phyloP scores from a whole-genome alignment of 2,113 vertebrate genomes.

The Ctenodactylus gundi region DNA sequence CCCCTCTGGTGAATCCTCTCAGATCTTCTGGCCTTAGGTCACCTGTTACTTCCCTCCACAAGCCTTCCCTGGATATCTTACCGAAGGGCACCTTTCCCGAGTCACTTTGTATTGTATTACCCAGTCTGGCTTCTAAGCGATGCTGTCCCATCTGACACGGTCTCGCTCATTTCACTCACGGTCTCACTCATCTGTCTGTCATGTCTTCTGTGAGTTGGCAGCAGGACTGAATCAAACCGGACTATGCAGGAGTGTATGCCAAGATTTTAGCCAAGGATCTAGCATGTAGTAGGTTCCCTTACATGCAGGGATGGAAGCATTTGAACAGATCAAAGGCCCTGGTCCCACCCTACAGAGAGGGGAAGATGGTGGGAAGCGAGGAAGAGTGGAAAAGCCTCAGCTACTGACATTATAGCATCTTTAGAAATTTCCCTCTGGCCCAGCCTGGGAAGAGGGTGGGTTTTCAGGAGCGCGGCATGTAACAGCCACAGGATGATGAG shows the following conservation, averaged over 20 bases:
- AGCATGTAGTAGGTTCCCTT: too few species aligned
- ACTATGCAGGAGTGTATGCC: too few species aligned
- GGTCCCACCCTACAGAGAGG: background rate
- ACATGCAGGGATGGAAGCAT: background rate
- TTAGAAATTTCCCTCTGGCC: rapidly evolving
- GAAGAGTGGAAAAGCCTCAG: rapidly evolving
- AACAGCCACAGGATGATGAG: background rate
- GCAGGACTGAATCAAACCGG: background rate
- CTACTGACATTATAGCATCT: rapidly evolving
- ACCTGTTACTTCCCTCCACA: too few species aligned
- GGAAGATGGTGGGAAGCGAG: rapidly evolving
- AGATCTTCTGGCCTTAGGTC: background rate
- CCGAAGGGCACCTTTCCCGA: rapidly evolving
- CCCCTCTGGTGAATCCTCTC: background rate
- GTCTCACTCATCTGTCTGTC: too few species aligned
- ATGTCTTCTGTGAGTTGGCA: background rate
- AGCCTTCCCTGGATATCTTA: background rate
- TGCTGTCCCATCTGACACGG: rapidly evolving
- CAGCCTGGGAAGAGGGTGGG: background rate
- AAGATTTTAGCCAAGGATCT: too few species aligned
- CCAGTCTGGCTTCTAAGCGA: background rate
- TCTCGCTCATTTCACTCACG: too few species aligned
- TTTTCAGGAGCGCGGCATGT: background rate
- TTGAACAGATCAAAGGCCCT: background rate
- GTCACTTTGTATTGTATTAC: rapidly evolving